Conservation (phyloP, 2,888 invertebrate genomes). For the Spialia ferax region DNA sequence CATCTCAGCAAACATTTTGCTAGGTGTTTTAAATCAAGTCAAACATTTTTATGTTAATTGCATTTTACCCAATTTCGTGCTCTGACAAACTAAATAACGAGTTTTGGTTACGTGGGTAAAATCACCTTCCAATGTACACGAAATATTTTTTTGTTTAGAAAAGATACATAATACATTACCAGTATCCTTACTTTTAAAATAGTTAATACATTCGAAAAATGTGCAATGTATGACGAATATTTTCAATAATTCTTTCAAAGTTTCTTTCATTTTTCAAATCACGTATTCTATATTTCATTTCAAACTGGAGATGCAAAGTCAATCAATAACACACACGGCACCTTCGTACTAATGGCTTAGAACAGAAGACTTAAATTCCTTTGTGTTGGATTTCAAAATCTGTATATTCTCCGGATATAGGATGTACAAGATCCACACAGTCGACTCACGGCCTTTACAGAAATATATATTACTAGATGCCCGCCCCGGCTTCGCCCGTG, state of each 20-base stretch:
- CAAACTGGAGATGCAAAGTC: constrained; percentile 10
- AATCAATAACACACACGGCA: constrained; percentile 13
- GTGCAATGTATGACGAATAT: constrained; percentile 15
- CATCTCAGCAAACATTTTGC: constrained; percentile 43
- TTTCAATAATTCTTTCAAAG: neutral
- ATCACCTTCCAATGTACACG: neutral
- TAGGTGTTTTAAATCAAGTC: constrained; percentile 20
- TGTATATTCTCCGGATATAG: too few relatives aligned
- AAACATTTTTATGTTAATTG: constrained; percentile 60
- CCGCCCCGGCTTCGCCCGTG: too few relatives aligned
- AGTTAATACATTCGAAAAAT: neutral
- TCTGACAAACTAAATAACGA: constrained; percentile 58
- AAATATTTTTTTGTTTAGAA: neutral
- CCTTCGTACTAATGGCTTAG: constrained; percentile 1
- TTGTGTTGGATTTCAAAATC: neutral
- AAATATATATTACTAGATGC: too few relatives aligned
- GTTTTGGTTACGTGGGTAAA: constrained; percentile 24
- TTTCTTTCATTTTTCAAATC: constrained; percentile 21
- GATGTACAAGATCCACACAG: too few relatives aligned
- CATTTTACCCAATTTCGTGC: constrained; percentile 73
- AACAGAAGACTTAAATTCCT: constrained; percentile 6
- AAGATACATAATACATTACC: constrained; percentile 18
- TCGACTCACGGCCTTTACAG: too few relatives aligned
- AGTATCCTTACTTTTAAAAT: neutral
- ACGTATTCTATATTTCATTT: constrained; percentile 20